These are phyloP conservation scores for Muscicapa comitata DNA, from an alignment of 2,797 vertebrate genomes.

Conservation along the genomic window DNA sequence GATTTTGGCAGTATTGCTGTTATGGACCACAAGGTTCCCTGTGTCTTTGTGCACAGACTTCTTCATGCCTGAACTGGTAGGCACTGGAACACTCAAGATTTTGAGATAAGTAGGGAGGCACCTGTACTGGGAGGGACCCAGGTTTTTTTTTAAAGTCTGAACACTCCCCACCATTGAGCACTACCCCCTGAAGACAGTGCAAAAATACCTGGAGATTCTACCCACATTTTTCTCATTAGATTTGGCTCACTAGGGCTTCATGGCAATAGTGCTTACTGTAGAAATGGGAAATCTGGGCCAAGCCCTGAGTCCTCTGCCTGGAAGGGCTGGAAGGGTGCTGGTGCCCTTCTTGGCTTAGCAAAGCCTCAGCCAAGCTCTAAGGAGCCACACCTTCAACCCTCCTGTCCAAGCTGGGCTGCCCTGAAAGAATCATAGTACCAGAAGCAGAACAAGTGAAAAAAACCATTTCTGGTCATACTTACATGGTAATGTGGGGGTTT, in stretches of 20 bases:
- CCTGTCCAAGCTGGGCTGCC: neutral
- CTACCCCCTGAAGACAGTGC: neutral
- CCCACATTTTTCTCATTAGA: neutral
- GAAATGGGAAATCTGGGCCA: neutral
- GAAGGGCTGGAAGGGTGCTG: neutral
- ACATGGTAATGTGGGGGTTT: accelerated
- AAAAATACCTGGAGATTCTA: neutral
- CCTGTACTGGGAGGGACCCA: neutral
- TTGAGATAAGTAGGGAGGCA: neutral
- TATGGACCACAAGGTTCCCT: neutral
- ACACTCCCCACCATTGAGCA: neutral
- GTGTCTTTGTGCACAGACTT: neutral
- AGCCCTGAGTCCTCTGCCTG: neutral
- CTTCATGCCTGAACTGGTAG: neutral
- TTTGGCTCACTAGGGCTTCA: neutral
- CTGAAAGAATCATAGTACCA: neutral
- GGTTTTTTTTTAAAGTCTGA: neutral
- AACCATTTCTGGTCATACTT: neutral
- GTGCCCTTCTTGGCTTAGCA: neutral
- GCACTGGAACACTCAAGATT: neutral
- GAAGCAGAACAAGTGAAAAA: neutral
- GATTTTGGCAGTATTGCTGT: neutral
- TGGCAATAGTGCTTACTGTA: neutral
- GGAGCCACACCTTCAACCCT: neutral
- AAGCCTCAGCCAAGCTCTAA: neutral